Percentiles rank a stretch among this genome's conserved stretches.
phyloP scores from a whole-genome alignment of 2,797 vertebrate genomes.

The Lutjanus campechanus region DNA sequence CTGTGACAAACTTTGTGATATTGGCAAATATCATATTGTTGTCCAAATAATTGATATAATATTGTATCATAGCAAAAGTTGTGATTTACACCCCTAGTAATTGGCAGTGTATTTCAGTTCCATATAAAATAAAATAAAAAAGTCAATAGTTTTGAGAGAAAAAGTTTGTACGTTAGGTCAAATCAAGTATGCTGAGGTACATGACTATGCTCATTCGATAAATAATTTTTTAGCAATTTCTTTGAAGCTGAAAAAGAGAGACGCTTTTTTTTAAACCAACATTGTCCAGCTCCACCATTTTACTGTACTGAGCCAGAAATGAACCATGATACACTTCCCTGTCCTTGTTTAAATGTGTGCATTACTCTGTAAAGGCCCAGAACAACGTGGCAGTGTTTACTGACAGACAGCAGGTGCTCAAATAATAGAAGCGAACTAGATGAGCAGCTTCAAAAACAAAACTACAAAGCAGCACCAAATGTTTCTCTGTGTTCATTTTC shows the following conservation, averaged over 20 bases:
- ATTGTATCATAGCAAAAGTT: too few relatives aligned
- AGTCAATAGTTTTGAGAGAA: neutral
- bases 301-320: neutral
- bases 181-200: neutral
- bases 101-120: neutral
- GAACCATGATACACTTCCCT: neutral
- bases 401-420: neutral
- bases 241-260: neutral
- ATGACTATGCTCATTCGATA: neutral
- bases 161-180: neutral
- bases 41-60: too few relatives aligned
- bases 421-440: neutral
- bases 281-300: too few relatives aligned
- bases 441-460: neutral
- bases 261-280: neutral
- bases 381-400: too few relatives aligned
- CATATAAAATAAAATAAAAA: neutral
- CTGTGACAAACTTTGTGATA: too few relatives aligned
- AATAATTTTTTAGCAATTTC: neutral
- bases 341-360: neutral
- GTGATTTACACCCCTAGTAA: neutral
- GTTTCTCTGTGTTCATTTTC: neutral
- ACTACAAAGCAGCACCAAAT: neutral
- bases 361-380: neutral
- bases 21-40: too few relatives aligned